These are phyloP conservation scores for Phalanger gymnotis DNA, from an alignment of 2,797 vertebrate species.

Conservation along the genomic window DNA sequence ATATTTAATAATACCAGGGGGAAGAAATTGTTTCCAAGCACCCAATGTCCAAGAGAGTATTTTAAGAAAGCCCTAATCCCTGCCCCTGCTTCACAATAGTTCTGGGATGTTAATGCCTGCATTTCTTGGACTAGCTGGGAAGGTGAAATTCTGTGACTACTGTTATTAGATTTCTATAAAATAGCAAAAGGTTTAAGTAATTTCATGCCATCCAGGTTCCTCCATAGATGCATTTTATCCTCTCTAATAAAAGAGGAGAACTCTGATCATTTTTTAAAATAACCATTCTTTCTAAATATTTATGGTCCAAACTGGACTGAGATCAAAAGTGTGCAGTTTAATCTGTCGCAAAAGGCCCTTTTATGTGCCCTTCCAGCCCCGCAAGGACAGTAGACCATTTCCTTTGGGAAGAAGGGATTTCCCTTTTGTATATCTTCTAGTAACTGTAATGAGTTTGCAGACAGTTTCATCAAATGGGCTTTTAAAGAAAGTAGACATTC, in stretches of 20 bases:
- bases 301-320: constrained; percentile 81
- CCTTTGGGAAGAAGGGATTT: constrained; percentile 76
- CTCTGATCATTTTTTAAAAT: constrained; percentile 81
- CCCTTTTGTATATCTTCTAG: constrained; percentile 81
- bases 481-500: constrained; percentile 78
- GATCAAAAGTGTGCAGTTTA: constrained; percentile 79
- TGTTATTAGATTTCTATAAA: constrained; percentile 7
- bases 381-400: constrained; percentile 75
- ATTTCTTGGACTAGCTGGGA: rapidly evolving
- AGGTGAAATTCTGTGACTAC: background rate
- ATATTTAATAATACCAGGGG: too few relatives aligned
- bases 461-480: constrained; percentile 77
- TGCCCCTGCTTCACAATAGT: background rate
- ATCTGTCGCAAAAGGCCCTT: constrained; percentile 71
- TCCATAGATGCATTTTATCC: constrained; percentile 79
- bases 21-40: background rate
- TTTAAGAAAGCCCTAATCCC: background rate
- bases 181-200: constrained; percentile 65
- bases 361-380: constrained; percentile 64
- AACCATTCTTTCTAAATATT: constrained; percentile 83
- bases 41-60: background rate
- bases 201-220: constrained; percentile 80
- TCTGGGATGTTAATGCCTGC: background rate
- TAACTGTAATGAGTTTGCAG: constrained; percentile 56
- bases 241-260: constrained; percentile 80